Percentiles rank a stretch among this genome's conserved stretches.
Conservation (phyloP, 2,888 invertebrate species). For the Dicycla oo region DNA sequence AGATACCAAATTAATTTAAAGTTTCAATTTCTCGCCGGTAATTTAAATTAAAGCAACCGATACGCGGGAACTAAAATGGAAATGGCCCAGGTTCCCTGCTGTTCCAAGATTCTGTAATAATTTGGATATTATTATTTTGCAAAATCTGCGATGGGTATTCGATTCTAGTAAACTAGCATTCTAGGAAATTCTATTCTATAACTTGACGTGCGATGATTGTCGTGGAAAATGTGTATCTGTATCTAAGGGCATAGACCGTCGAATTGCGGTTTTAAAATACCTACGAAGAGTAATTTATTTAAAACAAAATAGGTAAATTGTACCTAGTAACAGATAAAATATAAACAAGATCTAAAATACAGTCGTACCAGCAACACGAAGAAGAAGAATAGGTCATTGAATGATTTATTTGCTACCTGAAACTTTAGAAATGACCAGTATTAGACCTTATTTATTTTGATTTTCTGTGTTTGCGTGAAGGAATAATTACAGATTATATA, state of each 20-base stretch:
- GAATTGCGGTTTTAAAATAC: background rate
- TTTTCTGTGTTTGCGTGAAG: background rate
- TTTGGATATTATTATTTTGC: slow-evolving; percentile 1
- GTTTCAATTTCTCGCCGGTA: slow-evolving; percentile 8
- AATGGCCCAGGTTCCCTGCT: background rate
- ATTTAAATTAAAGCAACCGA: slow-evolving; percentile 1
- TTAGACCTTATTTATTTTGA: background rate
- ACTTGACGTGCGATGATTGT: background rate
- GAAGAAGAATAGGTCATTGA: too few relatives aligned
- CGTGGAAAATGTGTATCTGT: background rate
- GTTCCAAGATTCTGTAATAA: slow-evolving; percentile 12
- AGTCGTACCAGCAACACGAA: too few relatives aligned
- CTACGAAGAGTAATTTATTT: background rate
- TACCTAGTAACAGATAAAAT: background rate
- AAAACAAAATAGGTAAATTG: background rate
- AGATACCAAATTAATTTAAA: slow-evolving; percentile 6
- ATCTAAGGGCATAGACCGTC: background rate
- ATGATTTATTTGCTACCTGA: background rate
- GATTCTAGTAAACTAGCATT: background rate
- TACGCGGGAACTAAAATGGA: background rate
- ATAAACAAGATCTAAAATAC: too few relatives aligned
- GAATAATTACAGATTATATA: background rate
- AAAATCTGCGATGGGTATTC: slow-evolving; percentile 19
- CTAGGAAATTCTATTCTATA: background rate
- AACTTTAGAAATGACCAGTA: background rate